Evolutionary conservation across 2,888 invertebrate species (phyloP), one percentile per base, ranked within the genome.

Genomic region (Flabesymbios commensalis): DNA sequence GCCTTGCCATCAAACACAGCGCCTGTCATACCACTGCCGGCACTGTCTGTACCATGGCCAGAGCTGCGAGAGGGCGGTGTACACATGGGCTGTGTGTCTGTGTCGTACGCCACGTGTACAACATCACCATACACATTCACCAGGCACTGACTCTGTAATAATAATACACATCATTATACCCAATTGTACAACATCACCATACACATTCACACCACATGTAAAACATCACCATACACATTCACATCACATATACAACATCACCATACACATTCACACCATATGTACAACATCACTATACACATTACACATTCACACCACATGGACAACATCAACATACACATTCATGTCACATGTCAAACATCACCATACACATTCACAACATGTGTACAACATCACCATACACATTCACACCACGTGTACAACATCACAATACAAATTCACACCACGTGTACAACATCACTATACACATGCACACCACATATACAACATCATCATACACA

Each of bases 101-200:
- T 36, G 45, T 61, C 47, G 52, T 68, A 68, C n/a, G 33, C 28
- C n/a, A 65, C 64, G 31, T 54, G 36, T 28, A 70, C 94, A 2
- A 93, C 94, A 83, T 97, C 97, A 1, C 97, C 97, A 48, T 94
- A 94, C 17, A 97, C 92, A 72, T 94, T 95, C 67, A 97, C 90
- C 65, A 97, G 87, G 85, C 95, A 96, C 84, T 97, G 96, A 60
- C 93, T 94, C 94, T 96, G 87, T 41, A 87, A 88, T 71, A 45
- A 62, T 41, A 67, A 41, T 19, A 28, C 5, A 26, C 28, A 24
- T 22, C 19, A 54, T n/a, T n/a, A n/a, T n/a, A n/a, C n/a, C n/a
- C n/a, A n/a, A n/a, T n/a, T n/a, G n/a, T n/a, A n/a, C n/a, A n/a
- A n/a, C 26, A 19, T n/a, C 22, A 48, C 26, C 48, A 26, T 28